These are phyloP conservation scores for Choreutis nemorana DNA, from an alignment of 2,888 invertebrate species.

Conservation along the genomic window DNA sequence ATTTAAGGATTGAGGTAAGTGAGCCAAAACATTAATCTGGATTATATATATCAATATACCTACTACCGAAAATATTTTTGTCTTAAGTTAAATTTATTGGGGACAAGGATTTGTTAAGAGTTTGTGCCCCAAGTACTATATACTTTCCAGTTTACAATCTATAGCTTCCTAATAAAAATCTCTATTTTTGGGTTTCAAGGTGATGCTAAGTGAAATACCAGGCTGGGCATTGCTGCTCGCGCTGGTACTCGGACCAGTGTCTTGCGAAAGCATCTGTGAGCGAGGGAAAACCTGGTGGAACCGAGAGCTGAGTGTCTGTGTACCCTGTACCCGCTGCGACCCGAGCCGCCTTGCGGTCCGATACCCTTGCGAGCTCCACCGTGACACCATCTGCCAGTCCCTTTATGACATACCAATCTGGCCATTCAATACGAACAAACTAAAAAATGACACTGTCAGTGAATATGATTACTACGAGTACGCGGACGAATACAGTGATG, in stretches of 20 bases:
- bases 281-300: conserved; percentile 76
- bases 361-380: conserved; percentile 77
- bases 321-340: conserved; percentile 76
- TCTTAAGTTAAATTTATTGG: too few relatives aligned
- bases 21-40: too few relatives aligned
- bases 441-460: conserved; percentile 32
- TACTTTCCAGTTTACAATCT: too few relatives aligned
- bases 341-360: conserved; percentile 67
- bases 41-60: too few relatives aligned
- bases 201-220: conserved; percentile 53
- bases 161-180: background rate
- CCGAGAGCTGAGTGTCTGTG: conserved; percentile 69
- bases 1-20: conserved; percentile 44
- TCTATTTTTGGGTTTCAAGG: conserved; percentile 22
- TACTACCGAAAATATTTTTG: background rate
- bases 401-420: conserved; percentile 71
- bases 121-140: too few relatives aligned
- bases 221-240: conserved; percentile 49
- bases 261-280: conserved; percentile 39
- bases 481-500: conserved; percentile 48
- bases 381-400: conserved; percentile 78
- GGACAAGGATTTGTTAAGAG: too few relatives aligned
- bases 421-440: conserved; percentile 52
- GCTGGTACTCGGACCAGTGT: conserved; percentile 37
- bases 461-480: conserved; percentile 52